phyloP scores from a whole-genome alignment of 2,888 invertebrate genomes.

The Cephus runcator region DNA sequence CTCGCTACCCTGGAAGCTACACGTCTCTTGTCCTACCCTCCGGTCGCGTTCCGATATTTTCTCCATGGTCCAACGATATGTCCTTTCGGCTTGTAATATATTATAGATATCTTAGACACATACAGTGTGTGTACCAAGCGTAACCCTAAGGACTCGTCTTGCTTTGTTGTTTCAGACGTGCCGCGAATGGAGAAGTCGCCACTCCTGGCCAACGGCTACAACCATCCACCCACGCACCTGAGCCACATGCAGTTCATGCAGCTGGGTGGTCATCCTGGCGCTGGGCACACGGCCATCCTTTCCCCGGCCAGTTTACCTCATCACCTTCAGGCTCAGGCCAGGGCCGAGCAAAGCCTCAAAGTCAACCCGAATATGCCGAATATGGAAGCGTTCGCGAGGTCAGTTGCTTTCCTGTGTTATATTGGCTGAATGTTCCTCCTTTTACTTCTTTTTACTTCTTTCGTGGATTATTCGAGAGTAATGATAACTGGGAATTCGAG shows the following conservation, averaged over 20 bases:
- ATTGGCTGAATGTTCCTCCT: neutral
- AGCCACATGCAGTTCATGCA: constrained; percentile 97
- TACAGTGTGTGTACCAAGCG: too few relatives aligned
- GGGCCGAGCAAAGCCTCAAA: constrained; percentile 87
- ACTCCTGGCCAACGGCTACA: constrained; percentile 91
- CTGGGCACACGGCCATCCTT: constrained; percentile 80
- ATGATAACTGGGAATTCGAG: neutral
- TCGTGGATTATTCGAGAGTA: too few relatives aligned
- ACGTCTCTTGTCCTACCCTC: constrained; percentile 21
- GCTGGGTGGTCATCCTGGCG: constrained; percentile 80
- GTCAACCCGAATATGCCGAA: constrained; percentile 83
- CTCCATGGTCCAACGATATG: neutral
- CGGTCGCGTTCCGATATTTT: neutral
- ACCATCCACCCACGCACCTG: constrained; percentile 90
- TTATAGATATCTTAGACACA: neutral
- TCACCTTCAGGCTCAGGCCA: constrained; percentile 72
- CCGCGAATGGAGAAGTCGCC: constrained; percentile 92
- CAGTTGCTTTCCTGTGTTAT: constrained; percentile 45
- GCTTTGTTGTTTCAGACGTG: constrained; percentile 74
- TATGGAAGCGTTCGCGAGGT: constrained; percentile 93
- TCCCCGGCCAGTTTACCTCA: constrained; percentile 90
- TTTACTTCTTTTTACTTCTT: too few relatives aligned
- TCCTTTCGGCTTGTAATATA: neutral
- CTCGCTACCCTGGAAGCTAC: constrained; percentile 32
- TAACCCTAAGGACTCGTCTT: neutral